These are phyloP conservation scores for Lithophane socia DNA, from an alignment of 2,888 invertebrate species.

Conservation along the genomic window DNA sequence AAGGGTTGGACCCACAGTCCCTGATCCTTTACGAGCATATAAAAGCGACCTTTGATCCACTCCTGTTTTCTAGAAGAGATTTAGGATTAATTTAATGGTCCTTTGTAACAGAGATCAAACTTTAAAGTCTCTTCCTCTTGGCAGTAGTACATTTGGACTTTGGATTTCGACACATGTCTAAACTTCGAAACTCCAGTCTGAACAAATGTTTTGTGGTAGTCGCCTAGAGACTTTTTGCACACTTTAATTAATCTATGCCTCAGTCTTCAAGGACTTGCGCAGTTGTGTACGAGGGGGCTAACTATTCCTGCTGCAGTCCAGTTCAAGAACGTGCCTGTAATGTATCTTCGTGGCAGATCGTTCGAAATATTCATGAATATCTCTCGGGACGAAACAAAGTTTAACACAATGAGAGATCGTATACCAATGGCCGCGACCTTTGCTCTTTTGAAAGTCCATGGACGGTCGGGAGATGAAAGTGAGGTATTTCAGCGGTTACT, in stretches of 20 bases:
- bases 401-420: slow-evolving; percentile 6
- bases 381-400: not conserved
- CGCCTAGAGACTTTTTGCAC: slow-evolving; percentile 8
- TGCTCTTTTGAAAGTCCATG: slow-evolving; percentile 32
- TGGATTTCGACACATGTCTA: not conserved
- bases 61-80: slow-evolving; percentile 4
- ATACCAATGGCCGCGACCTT: slow-evolving; percentile 19
- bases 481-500: not conserved
- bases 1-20: not conserved
- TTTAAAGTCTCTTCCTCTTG: slow-evolving; percentile 9
- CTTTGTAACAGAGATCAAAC: not conserved
- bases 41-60: slow-evolving; percentile 14
- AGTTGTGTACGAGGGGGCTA: not conserved
- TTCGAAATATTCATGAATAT: slow-evolving; percentile 12
- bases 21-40: not conserved
- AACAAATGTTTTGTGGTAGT: slow-evolving; percentile 23
- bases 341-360: slow-evolving; percentile 21
- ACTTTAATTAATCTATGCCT: not conserved
- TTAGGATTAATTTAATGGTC: slow-evolving; percentile 3
- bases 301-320: not conserved
- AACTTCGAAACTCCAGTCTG: not conserved
- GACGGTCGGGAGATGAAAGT: slow-evolving; percentile 1
- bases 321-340: slow-evolving; percentile 1
- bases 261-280: slow-evolving; percentile 14
- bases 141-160: slow-evolving; percentile 1